phyloP scores from a whole-genome alignment of 2,113 vertebrate species.

The Seriola rivoliana region DNA sequence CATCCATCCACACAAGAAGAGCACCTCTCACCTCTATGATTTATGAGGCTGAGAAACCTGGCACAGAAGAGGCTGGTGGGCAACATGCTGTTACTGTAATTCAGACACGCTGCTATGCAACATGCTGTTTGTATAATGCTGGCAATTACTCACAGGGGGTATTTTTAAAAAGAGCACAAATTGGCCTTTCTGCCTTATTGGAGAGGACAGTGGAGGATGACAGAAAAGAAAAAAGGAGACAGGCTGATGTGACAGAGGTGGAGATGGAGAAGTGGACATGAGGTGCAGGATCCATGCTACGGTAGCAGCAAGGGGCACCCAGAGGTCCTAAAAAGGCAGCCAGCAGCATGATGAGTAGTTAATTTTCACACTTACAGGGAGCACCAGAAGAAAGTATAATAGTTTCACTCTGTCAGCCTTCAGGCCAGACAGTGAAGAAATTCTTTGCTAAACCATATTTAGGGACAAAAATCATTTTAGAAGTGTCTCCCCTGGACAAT shows the following conservation, averaged over 20 bases:
- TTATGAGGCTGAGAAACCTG: slow-evolving; percentile 63
- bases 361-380: slow-evolving; percentile 68
- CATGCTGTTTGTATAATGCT: slow-evolving; percentile 72
- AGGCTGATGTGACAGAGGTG: slow-evolving; percentile 51
- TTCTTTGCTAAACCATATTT: slow-evolving; percentile 50
- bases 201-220: slow-evolving; percentile 43
- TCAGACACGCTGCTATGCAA: slow-evolving; percentile 60
- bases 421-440: slow-evolving; percentile 42
- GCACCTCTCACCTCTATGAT: slow-evolving; percentile 69
- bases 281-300: slow-evolving; percentile 59
- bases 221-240: slow-evolving; percentile 47
- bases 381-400: slow-evolving; percentile 41
- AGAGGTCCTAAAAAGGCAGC: slow-evolving; percentile 63
- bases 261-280: slow-evolving; percentile 60
- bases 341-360: slow-evolving; percentile 69
- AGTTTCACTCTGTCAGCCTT: slow-evolving; percentile 41
- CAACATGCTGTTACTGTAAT: slow-evolving; percentile 69
- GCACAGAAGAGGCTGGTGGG: slow-evolving; percentile 57
- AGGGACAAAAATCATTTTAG: slow-evolving; percentile 23
- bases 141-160: slow-evolving; percentile 65
- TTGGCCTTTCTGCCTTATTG: slow-evolving; percentile 57
- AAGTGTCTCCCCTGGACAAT: slow-evolving; percentile 32
- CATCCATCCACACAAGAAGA: slow-evolving; percentile 55
- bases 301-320: slow-evolving; percentile 61
- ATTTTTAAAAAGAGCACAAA: slow-evolving; percentile 54